Base-by-base conservation (phyloP, 1,140 invertebrate species). In the Drosophila lacertosa region DNA sequence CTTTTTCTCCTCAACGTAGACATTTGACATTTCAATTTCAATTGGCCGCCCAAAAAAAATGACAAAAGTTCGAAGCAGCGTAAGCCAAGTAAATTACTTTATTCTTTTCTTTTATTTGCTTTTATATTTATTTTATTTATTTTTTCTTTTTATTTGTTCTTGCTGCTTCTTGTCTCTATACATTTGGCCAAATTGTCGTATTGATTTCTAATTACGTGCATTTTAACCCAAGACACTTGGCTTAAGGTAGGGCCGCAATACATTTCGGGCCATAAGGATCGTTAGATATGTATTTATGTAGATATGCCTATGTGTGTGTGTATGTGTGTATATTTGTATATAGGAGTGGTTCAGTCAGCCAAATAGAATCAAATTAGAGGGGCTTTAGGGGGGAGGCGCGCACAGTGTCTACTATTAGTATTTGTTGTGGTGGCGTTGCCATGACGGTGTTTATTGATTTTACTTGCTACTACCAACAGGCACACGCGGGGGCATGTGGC, bases 201-300 rank as follows among this genome's bases (percentile, higher is more conserved):
- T 82, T 82, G 79, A 82, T 82, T 82, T 82, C 79, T 82, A 82
- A 82, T 82, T 82, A 83, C 79, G 67, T 29, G 64, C 67, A 60
- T 26, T 26, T 57, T 40, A 26, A 40, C 63, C 33, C 77, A 68
- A 55, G 66, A 40, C 77, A 65, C 77, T 71, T 75, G 80, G 65
- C 70, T 82, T 82, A 78, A 74, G 78, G 79, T 79, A 82, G 79
- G 79, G 77, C 74, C 57, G 58, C 22, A 59, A 45, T 47, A 54
- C 5, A 3, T 15, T 18, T 39, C 13, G n/a, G n/a, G 37, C 24
- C 5, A 26, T 6, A 26, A 7, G 51, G n/a, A 42, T 40, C 33
- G 16, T 11, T 11, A 29, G 24, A 20, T 42, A 10, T 24, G 29
- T 18, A 26, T 47, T 4, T 47, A 47, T 9, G n/a, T 20, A 18